Conservation (phyloP, 2,888 invertebrate species). For the Gryllus longicercus region DNA sequence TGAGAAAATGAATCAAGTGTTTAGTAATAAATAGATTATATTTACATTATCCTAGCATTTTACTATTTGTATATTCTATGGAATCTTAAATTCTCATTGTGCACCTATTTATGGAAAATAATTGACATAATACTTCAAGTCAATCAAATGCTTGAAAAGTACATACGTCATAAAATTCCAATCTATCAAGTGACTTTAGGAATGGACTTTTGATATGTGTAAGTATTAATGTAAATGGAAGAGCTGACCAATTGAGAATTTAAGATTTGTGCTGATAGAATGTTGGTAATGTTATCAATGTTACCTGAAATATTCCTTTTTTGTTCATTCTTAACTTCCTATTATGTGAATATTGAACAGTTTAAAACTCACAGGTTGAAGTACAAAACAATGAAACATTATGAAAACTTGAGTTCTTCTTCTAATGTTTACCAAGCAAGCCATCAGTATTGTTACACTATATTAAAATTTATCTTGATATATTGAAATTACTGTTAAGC, state of each 20-base stretch:
- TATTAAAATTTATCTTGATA: constrained; percentile 29
- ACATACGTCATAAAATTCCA: too few relatives aligned
- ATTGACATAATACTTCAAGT: too few relatives aligned
- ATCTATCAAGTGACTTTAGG: too few relatives aligned
- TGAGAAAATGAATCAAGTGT: not conserved
- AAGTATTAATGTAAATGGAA: not conserved
- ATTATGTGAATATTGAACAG: constrained; percentile 22
- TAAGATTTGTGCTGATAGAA: constrained; percentile 24
- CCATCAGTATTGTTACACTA: constrained; percentile 37
- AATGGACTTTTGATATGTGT: too few relatives aligned
- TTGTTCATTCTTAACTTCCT: constrained; percentile 22
- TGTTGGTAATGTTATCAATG: constrained; percentile 18
- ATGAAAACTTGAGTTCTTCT: constrained; percentile 19
- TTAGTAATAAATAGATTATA: constrained; percentile 11
- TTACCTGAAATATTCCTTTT: not conserved
- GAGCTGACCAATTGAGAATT: not conserved
- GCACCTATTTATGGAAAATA: too few relatives aligned
- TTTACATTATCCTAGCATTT: constrained; percentile 17
- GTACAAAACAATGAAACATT: constrained; percentile 26
- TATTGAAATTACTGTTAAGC: constrained; percentile 32
- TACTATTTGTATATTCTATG: constrained; percentile 3
- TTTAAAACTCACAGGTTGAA: constrained; percentile 28
- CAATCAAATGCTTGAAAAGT: too few relatives aligned
- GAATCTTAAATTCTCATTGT: not conserved
- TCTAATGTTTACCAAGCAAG: constrained; percentile 31